Conservation (phyloP, 2,797 vertebrate species). For the Propithecus deckenii region DNA sequence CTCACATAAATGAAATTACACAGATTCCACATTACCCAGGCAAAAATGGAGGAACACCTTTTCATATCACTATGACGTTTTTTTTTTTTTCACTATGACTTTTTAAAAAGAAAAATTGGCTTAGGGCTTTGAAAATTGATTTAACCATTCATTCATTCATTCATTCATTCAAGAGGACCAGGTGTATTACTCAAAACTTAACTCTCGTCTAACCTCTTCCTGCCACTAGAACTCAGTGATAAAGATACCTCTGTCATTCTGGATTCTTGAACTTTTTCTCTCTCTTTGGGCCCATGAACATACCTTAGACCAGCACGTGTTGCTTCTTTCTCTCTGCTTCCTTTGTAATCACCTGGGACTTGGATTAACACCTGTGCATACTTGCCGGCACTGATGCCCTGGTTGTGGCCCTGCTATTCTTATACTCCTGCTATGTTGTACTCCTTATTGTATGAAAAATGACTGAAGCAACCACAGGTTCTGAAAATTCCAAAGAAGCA, state of each 20-base stretch:
- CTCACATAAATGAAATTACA: conserved; percentile 21
- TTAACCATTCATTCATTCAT: neutral
- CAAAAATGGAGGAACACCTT: neutral
- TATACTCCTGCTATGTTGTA: neutral
- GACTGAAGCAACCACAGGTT: neutral
- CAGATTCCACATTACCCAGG: conserved; percentile 17
- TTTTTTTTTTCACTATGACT: no score
- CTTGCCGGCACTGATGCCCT: neutral
- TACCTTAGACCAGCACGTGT: neutral
- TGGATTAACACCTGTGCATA: neutral
- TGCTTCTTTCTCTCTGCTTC: neutral
- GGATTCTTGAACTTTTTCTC: neutral
- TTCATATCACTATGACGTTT: neutral
- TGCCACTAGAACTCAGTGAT: neutral
- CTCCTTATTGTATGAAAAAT: neutral
- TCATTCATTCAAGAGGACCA: neutral
- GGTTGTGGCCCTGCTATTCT: neutral
- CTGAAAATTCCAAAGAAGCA: neutral
- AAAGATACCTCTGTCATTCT: neutral
- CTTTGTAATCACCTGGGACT: neutral
- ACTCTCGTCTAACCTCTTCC: neutral
- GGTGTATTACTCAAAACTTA: neutral
- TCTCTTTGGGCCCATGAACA: neutral
- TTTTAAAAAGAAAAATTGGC: neutral
- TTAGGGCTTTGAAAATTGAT: neutral